Evolutionary conservation across 2,888 invertebrate species (phyloP), one percentile per base, ranked within the genome.

Genomic region (Creontiades dilutus): DNA sequence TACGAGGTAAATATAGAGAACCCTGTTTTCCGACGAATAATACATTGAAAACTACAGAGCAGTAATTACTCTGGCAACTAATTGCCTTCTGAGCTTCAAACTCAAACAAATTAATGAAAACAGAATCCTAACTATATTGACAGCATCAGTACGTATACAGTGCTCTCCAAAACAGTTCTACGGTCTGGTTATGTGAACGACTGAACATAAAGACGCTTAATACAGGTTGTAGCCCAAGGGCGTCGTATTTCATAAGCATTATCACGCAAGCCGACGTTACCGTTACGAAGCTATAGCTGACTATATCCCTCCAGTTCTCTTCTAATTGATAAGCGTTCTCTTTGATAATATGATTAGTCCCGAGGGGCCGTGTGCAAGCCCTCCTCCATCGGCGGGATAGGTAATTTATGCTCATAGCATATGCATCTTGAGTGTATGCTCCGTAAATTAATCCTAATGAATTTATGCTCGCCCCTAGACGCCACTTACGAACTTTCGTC

Each of bases 281-380:
- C 68, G 19, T 7, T 23, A 23, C 23, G 68, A 68, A 23, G 23
- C 19, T 68, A 23, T 23, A 23, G 68, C 23, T n/a, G n/a, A n/a
- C n/a, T 27, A 19, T 23, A 68, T 68, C 68, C 68, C 68, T 19
- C 12, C 68, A 27, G 68, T 68, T 23, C 68, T 68, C 68, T 23
- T 82, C 82, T 82, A 82, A 82, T 82, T 82, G 82, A 82, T 82
- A 82, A 78, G 78, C 78, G 78, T 46, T 78, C 82, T 82, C 82
- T 52, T 23, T 27, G 27, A 27, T 37, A 37, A 47, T 52, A 82
- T 52, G 82, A 82, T 82, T 82, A 82, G 48, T 19, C 82, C 82
- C 82, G 46, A 52, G 82, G 47, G 82, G 23, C 52, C 23, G 68
- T 27, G 23, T 68, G 68, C 68, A 68, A 23, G 23, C 9, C 68